phyloP scores from a whole-genome alignment of 1,140 invertebrate genomes.

The Heliconius himera region DNA sequence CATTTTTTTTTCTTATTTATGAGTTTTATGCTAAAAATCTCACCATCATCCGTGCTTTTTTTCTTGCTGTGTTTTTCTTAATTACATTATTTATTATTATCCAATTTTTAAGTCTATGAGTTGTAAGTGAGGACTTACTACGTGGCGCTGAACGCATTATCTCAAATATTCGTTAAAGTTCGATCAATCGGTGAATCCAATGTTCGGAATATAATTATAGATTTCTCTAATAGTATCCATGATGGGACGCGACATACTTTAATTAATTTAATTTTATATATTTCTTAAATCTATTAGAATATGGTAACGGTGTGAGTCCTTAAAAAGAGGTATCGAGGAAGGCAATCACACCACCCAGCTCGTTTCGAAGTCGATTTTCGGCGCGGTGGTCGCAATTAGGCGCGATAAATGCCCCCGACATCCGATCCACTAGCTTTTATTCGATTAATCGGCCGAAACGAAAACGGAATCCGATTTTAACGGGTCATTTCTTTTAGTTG shows the following conservation, averaged over 20 bases:
- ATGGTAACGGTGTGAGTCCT: constrained; percentile 12
- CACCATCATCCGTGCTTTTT: no score
- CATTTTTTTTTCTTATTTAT: neutral
- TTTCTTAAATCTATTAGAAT: constrained; percentile 1
- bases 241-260: neutral
- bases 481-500: constrained; percentile 64
- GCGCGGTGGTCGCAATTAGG: constrained; percentile 77
- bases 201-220: neutral
- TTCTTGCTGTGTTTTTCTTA: no score
- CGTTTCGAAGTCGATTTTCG: constrained; percentile 61
- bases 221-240: neutral
- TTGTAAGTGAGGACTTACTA: no score
- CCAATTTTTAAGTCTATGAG: no score
- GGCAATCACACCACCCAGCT: constrained; percentile 66
- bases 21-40: neutral
- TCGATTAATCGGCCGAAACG: constrained; percentile 72
- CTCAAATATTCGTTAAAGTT: neutral
- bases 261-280: neutral
- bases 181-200: neutral
- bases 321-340: constrained; percentile 48
- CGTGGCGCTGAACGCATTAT: neutral
- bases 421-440: constrained; percentile 67
- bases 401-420: constrained; percentile 74
- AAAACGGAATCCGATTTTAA: constrained; percentile 72
- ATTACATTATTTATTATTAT: no score